Evolutionary conservation across 2,888 invertebrate genomes (phyloP).

Genomic region (Stramonita haemastoma): DNA sequence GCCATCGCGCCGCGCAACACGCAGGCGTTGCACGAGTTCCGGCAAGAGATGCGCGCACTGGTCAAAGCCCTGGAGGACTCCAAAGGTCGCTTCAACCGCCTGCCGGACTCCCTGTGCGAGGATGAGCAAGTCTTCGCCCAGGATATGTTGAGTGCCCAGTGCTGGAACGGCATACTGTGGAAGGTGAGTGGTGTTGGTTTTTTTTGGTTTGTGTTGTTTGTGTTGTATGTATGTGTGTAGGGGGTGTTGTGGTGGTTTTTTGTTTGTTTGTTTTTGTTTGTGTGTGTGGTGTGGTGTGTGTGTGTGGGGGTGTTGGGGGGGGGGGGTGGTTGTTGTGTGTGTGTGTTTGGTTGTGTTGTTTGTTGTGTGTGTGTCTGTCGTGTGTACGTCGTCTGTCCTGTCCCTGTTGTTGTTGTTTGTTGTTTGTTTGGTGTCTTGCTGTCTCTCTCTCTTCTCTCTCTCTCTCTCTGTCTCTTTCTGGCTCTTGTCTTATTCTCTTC

Average conservation of each 20-base stretch:
- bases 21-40: constrained; percentile 9
- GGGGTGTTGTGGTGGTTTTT: background rate
- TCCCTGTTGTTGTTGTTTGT: too few species aligned
- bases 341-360: background rate
- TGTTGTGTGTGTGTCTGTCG: too few species aligned
- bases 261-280: background rate
- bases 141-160: constrained; percentile 73
- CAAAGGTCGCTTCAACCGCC: constrained; percentile 58
- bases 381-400: too few species aligned
- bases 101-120: constrained; percentile 61
- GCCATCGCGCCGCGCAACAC: background rate
- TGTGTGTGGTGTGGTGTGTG: background rate
- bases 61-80: constrained; percentile 55
- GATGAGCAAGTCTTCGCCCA: constrained; percentile 56
- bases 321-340: background rate
- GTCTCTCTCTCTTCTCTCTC: too few species aligned
- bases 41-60: constrained; percentile 49
- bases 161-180: constrained; percentile 64
- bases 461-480: too few species aligned
- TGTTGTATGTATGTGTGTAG: background rate
- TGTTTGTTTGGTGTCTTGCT: too few species aligned
- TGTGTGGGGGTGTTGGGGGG: background rate
- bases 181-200: constrained; percentile 47
- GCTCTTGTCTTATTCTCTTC: too few species aligned
- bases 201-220: background rate